phyloP scores from a whole-genome alignment of 2,113 vertebrate species.

The Atherinomorus stipes region DNA sequence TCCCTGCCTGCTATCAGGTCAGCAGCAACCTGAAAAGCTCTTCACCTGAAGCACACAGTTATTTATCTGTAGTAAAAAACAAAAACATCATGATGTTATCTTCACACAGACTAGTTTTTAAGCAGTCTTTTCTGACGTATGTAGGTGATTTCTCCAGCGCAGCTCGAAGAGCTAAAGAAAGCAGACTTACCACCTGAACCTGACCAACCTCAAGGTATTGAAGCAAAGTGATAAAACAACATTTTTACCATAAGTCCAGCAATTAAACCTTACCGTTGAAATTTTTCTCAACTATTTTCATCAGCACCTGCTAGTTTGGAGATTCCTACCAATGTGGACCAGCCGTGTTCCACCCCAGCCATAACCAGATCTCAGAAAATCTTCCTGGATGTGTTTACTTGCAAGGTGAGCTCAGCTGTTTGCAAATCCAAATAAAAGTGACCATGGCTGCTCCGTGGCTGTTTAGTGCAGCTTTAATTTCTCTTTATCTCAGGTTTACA shows the following conservation, averaged over 20 bases:
- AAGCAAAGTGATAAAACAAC: background rate
- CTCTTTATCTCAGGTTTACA: constrained; percentile 87
- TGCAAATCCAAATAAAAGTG: too few species aligned
- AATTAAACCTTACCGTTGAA: background rate
- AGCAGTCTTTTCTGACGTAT: constrained; percentile 14
- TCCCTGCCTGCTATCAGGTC: constrained; percentile 89
- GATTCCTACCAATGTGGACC: background rate
- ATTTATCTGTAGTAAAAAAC: background rate
- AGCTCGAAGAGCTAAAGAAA: constrained; percentile 80
- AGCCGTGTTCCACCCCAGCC: constrained; percentile 2
- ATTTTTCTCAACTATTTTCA: background rate
- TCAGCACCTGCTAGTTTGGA: constrained; percentile 3
- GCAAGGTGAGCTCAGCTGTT: constrained; percentile 35
- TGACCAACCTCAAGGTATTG: constrained; percentile 27
- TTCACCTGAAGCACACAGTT: background rate
- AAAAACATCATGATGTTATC: background rate
- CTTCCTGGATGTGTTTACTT: constrained; percentile 36
- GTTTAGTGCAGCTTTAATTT: background rate
- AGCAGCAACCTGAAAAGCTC: background rate
- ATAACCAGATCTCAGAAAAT: constrained; percentile 9
- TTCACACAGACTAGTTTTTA: background rate
- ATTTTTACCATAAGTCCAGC: background rate
- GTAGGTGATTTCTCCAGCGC: constrained; percentile 87
- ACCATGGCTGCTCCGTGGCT: rapidly evolving
- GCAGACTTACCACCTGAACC: constrained; percentile 67